Evolutionary conservation across 2,888 invertebrate species (phyloP).

Genomic region (Baronia brevicornis): DNA sequence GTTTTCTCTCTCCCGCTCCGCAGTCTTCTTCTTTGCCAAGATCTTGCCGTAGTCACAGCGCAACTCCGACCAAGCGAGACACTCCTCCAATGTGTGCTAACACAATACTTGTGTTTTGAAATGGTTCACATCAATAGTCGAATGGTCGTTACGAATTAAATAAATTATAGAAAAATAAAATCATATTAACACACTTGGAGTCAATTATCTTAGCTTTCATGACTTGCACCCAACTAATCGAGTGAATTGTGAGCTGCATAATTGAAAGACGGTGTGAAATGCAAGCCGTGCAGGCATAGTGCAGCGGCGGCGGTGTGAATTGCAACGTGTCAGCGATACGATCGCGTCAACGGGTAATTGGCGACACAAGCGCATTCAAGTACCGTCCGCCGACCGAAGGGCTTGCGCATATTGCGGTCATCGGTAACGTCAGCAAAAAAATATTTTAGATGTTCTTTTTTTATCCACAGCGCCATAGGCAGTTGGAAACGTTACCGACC

Average conservation of each 20-base stretch:
- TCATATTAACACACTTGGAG: not conserved
- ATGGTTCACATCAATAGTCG: too few species aligned
- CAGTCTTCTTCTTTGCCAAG: too few species aligned
- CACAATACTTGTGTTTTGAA: too few species aligned
- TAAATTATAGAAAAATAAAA: not conserved
- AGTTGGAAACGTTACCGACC: too few species aligned
- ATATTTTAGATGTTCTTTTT: too few species aligned
- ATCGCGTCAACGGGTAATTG: constrained; percentile 20
- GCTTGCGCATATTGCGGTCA: constrained; percentile 1
- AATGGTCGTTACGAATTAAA: too few species aligned
- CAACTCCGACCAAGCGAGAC: too few species aligned
- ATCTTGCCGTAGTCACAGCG: too few species aligned
- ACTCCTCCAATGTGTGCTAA: too few species aligned
- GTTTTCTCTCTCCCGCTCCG: too few species aligned
- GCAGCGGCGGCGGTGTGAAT: constrained; percentile 15
- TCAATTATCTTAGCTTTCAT: not conserved
- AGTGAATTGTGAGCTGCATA: constrained; percentile 10
- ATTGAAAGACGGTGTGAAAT: constrained; percentile 11
- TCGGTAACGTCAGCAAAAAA: too few species aligned
- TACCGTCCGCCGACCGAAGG: constrained; percentile 6
- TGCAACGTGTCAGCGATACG: constrained; percentile 15
- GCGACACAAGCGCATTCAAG: constrained; percentile 19
- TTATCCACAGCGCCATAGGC: too few species aligned
- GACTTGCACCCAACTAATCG: constrained; percentile 4
- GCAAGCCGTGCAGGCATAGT: not conserved